Evolutionary conservation across 2,797 vertebrate species (phyloP).

Genomic region (Lutjanus argentimaculatus): DNA sequence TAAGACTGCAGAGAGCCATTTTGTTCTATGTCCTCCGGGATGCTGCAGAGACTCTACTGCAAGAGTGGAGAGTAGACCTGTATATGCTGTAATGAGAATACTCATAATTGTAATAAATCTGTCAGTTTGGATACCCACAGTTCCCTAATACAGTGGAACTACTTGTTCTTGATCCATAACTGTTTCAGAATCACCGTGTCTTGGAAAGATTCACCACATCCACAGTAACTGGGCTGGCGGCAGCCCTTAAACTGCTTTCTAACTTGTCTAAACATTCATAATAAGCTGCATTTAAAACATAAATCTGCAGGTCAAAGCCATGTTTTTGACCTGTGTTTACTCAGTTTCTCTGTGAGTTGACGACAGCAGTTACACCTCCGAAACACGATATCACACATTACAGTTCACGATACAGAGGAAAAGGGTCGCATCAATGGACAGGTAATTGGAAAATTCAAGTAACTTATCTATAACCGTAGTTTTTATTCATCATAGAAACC

Average conservation of each 20-base stretch:
- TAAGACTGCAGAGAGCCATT: background rate
- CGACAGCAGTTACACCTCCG: too few relatives aligned
- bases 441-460: too few relatives aligned
- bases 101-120: constrained; percentile 56
- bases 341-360: too few relatives aligned
- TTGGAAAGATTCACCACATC: background rate
- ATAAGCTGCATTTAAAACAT: too few relatives aligned
- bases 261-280: too few relatives aligned
- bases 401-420: too few relatives aligned
- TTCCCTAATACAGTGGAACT: background rate
- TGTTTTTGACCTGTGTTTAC: too few relatives aligned
- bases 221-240: background rate
- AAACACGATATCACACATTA: too few relatives aligned
- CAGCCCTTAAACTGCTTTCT: background rate
- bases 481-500: too few relatives aligned
- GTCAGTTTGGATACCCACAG: constrained; percentile 37
- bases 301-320: too few relatives aligned
- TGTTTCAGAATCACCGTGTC: background rate
- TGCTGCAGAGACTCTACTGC: constrained; percentile 1
- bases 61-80: constrained; percentile 8
- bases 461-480: too few relatives aligned
- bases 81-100: constrained; percentile 4
- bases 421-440: too few relatives aligned
- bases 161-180: background rate
- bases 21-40: background rate